A percentile compares a stretch with the other conserved stretches of the same genome.
Evolutionary conservation across 2,888 invertebrate species (phyloP).

Genomic region (Philhelius pedissequus): DNA sequence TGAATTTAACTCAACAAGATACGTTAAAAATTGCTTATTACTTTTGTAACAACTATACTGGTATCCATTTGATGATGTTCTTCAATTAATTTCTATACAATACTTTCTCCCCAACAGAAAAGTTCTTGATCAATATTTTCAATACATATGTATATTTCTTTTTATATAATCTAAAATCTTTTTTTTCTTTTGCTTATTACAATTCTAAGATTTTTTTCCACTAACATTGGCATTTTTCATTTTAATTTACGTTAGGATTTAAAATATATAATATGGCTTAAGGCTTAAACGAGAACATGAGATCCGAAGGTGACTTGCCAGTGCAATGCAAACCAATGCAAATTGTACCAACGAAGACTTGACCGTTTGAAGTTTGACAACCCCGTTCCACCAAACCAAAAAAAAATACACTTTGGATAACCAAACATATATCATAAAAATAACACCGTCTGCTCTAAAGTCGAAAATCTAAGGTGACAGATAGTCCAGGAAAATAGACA

Average conservation of each 20-base stretch:
- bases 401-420: too few relatives aligned
- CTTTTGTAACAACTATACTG: constrained; percentile 8
- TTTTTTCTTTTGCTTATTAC: not conserved
- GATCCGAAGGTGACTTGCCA: constrained; percentile 3
- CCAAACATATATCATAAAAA: too few relatives aligned
- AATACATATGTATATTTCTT: not conserved
- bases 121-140: not conserved
- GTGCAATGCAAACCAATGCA: not conserved
- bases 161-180: not conserved
- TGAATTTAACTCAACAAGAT: constrained; percentile 10
- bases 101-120: constrained; percentile 5
- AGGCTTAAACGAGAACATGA: constrained; percentile 7
- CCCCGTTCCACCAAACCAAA: not conserved
- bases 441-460: too few relatives aligned
- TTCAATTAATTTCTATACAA: not conserved
- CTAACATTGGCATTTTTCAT: not conserved
- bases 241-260: not conserved
- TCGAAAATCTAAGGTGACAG: too few relatives aligned
- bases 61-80: constrained; percentile 4
- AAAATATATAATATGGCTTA: not conserved
- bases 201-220: not conserved
- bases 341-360: not conserved
- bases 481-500: too few relatives aligned
- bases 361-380: not conserved
- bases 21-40: constrained; percentile 6